Percentiles rank a stretch among this genome's conserved stretches.
Evolutionary conservation across 2,888 invertebrate species (phyloP).

Genomic region (Lacanobia oleracea): DNA sequence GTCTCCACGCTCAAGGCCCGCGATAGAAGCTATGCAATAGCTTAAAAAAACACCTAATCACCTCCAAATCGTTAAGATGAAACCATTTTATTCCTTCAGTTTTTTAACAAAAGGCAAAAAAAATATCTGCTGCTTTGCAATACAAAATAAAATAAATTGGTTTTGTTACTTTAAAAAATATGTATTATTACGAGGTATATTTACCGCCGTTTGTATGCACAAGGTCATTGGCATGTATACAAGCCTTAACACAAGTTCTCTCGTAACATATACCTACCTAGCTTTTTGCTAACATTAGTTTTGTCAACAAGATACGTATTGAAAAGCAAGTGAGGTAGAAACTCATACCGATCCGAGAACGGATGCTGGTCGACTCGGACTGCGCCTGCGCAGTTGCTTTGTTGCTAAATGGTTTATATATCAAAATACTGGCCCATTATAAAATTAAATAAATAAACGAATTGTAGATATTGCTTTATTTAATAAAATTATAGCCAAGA

Average conservation of each 20-base stretch:
- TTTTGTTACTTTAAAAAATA: too few species aligned
- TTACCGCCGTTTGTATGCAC: too few species aligned
- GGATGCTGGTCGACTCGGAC: neutral
- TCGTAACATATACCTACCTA: neutral
- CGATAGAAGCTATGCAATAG: too few species aligned
- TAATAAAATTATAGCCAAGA: slow-evolving; percentile 87
- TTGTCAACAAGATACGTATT: neutral
- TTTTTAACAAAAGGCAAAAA: too few species aligned
- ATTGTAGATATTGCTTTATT: slow-evolving; percentile 86
- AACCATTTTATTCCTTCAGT: too few species aligned
- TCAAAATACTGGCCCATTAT: slow-evolving; percentile 6
- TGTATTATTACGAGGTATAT: too few species aligned
- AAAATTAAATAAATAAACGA: slow-evolving; percentile 50
- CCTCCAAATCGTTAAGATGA: too few species aligned
- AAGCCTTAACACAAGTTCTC: neutral
- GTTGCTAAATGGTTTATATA: neutral
- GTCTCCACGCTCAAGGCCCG: too few species aligned
- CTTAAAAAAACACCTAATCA: too few species aligned
- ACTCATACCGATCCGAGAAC: neutral
- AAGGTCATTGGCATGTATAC: too few species aligned
- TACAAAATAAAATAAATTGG: too few species aligned
- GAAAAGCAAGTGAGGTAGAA: neutral
- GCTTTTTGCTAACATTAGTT: neutral
- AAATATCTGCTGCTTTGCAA: too few species aligned
- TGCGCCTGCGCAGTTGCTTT: neutral